Conservation (phyloP, 2,113 vertebrate species). For the Phrynosoma platyrhinos region DNA sequence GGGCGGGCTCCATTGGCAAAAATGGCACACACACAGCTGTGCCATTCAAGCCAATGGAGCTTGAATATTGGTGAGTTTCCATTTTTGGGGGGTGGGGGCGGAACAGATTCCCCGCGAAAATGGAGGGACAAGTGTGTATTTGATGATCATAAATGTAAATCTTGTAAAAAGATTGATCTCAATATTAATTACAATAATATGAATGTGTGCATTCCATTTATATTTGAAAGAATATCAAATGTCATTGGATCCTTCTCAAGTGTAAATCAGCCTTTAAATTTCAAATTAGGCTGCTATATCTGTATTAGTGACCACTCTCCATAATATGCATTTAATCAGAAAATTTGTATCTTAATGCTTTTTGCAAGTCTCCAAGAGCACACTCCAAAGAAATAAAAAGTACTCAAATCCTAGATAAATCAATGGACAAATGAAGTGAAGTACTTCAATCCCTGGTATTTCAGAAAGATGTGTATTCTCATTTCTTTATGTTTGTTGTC, state of each 20-base stretch:
- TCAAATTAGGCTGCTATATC: not conserved
- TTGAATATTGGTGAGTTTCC: no score
- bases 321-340: not conserved
- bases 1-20: no score
- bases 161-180: not conserved
- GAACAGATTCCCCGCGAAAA: no score
- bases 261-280: not conserved
- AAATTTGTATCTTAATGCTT: not conserved
- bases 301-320: not conserved
- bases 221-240: constrained; percentile 2
- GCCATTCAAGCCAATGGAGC: no score
- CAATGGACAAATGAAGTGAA: not conserved
- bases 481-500: not conserved
- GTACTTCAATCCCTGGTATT: not conserved
- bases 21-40: no score
- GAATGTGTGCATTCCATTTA: not conserved
- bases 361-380: not conserved
- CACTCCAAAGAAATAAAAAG: not conserved
- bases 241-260: not conserved
- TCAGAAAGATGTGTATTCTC: not conserved
- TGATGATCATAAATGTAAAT: constrained; percentile 6
- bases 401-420: not conserved
- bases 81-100: no score
- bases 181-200: not conserved
- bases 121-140: not conserved